Evolutionary conservation across 2,113 vertebrate genomes (phyloP), one percentile per base, ranked within the genome.

Genomic region (Hydropotes inermis): DNA sequence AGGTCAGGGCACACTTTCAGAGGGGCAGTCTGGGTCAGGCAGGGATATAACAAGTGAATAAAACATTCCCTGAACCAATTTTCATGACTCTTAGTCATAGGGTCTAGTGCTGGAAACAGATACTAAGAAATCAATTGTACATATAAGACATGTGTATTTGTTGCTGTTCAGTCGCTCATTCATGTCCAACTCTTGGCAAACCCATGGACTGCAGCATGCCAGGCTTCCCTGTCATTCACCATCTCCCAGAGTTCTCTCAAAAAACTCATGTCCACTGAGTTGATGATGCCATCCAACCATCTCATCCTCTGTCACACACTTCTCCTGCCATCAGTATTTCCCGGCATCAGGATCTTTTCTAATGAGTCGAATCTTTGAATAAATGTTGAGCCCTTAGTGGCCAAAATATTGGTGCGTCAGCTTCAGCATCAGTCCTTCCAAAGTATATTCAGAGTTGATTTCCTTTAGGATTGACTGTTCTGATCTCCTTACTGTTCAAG

Each of bases 301-400:
- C n/a, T 21, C n/a, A 36, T 36, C n/a, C 64, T 67, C 17, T 21
- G n/a, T 70, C n/a, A 36, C 64, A 70, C 64, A n/a, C 19, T 70
- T 70, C 64, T 70, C n/a, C 64, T 70, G 64, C 9, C 0, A 0
- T 36, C n/a, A n/a, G n/a, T 36, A 17, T 11, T 70, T 70, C 64
- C 64, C 1, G 11, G 64, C 64, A 36, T 70, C 64, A 70, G 2
- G 64, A 36, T 23, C 64, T 70, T 70, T 70, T 12, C 19, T 36
- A 70, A 70, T 23, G 64, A 70, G 10, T 23, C 2, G 2, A 36
- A 21, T 70, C n/a, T 36, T 36, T 36, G n/a, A n/a, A 70, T 36
- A n/a, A 12, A 9, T 39, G 39, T 39, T 39, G 39, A 39, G 39
- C 39, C 39, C 39, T 39, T 39, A 39, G 64, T 70, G 19, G 64